Percentiles rank a stretch among this genome's conserved stretches.
phyloP scores from a whole-genome alignment of 2,113 vertebrate genomes.

The Thunnus thynnus region DNA sequence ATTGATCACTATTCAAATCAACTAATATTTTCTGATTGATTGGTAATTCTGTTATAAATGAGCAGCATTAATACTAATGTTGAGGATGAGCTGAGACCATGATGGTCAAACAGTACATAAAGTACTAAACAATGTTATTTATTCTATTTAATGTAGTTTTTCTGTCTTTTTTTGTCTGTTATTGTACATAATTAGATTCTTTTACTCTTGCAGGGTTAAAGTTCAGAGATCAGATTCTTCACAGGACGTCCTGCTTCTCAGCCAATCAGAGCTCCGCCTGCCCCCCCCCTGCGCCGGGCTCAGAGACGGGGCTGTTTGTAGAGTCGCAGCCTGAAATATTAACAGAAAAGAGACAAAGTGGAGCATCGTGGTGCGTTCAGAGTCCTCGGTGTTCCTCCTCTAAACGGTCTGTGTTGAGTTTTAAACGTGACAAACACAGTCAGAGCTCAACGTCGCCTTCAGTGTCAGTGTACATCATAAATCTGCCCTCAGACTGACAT shows the following conservation, averaged over 20 bases:
- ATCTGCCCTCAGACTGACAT: neutral
- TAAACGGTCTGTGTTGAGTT: neutral
- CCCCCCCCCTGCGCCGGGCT: no score
- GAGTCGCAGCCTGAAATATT: neutral
- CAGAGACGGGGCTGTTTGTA: neutral
- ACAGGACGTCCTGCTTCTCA: neutral
- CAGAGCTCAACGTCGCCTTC: neutral
- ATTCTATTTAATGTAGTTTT: no score
- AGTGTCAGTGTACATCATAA: neutral
- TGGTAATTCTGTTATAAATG: neutral
- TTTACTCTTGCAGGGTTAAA: neutral
- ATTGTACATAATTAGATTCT: no score
- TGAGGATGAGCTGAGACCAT: no score
- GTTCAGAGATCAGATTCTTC: neutral
- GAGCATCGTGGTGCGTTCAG: slow-evolving; percentile 9
- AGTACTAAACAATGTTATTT: no score
- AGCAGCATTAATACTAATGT: no score
- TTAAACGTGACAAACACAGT: neutral
- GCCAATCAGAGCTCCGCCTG: slow-evolving; percentile 24
- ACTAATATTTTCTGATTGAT: no score
- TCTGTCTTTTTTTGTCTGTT: no score
- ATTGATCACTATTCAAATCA: no score
- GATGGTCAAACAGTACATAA: no score
- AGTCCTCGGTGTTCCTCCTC: neutral
- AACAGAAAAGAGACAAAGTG: neutral